phyloP scores from a whole-genome alignment of 1,140 invertebrate species.

The Drosophila athabasca region DNA sequence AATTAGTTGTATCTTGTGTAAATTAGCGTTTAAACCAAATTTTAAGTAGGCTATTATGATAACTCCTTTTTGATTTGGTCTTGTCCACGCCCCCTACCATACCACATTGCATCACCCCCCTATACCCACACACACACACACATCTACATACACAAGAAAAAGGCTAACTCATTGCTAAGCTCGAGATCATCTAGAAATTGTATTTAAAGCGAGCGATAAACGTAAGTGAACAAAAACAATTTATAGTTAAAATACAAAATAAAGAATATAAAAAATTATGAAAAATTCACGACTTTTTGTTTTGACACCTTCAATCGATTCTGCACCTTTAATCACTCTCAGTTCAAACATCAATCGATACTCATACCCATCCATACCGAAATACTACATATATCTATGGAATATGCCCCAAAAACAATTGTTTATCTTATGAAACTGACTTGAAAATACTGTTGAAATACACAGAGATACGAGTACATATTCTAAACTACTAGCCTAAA shows the following conservation, averaged over 20 bases:
- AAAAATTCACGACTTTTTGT: slow-evolving; percentile 42
- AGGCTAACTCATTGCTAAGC: slow-evolving; percentile 71
- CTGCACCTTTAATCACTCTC: background rate
- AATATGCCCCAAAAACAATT: slow-evolving; percentile 26
- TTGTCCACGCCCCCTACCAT: slow-evolving; percentile 25
- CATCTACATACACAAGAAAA: slow-evolving; percentile 54
- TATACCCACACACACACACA: slow-evolving; percentile 25
- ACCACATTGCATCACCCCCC: slow-evolving; percentile 35
- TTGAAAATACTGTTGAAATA: slow-evolving; percentile 43
- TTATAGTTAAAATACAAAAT: slow-evolving; percentile 76
- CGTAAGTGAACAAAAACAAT: slow-evolving; percentile 61
- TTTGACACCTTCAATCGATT: slow-evolving; percentile 2
- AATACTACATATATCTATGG: slow-evolving; percentile 30
- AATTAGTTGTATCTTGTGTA: slow-evolving; percentile 78
- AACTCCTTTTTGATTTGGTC: slow-evolving; percentile 55
- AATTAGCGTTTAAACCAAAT: slow-evolving; percentile 78
- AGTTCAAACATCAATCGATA: background rate
- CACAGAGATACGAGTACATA: slow-evolving; percentile 43
- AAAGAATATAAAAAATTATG: slow-evolving; percentile 63
- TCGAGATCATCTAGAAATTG: slow-evolving; percentile 75
- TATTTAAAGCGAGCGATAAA: slow-evolving; percentile 64
- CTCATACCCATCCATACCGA: background rate
- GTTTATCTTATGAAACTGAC: slow-evolving; percentile 61
- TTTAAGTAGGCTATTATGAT: slow-evolving; percentile 73
- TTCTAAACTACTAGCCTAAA: slow-evolving; percentile 32